These are phyloP conservation scores for Diadema setosum DNA, from an alignment of 35 echinoderm and acorn worm genomes.

Conservation along the genomic window DNA sequence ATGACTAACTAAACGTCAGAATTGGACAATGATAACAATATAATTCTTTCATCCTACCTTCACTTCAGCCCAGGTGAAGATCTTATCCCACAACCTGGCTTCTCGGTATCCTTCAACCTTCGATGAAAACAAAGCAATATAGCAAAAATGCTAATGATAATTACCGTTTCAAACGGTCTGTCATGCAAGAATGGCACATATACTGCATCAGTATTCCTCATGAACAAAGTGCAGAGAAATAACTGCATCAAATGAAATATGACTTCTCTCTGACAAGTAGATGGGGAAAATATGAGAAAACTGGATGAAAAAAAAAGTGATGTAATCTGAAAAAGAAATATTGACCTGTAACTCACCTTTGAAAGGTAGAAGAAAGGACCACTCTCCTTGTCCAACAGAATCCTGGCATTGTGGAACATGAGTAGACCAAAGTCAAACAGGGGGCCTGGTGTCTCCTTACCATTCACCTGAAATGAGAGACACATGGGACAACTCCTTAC, in stretches of 20 bases:
- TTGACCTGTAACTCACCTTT: slow-evolving; percentile 44
- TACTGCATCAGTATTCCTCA: no score
- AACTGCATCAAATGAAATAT: no score
- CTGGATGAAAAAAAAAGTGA: no score
- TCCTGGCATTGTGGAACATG: slow-evolving; percentile 66
- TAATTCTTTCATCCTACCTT: slow-evolving; percentile 1
- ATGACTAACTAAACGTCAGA: no score
- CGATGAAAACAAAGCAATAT: not conserved
- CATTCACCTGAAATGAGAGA: slow-evolving; percentile 45
- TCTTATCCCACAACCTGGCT: slow-evolving; percentile 71
- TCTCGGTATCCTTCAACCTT: slow-evolving; percentile 68
- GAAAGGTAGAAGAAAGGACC: slow-evolving; percentile 72
- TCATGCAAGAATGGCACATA: no score
- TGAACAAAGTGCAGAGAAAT: no score
- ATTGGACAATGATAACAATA: no score
- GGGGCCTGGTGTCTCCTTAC: slow-evolving; percentile 50
- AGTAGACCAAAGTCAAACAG: slow-evolving; percentile 74
- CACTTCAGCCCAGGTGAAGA: slow-evolving; percentile 59
- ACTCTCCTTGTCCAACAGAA: slow-evolving; percentile 31
- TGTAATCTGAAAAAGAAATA: no score
- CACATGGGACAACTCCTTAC: no score
- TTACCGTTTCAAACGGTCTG: no score
- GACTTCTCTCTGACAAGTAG: no score
- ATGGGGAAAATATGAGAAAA: no score
- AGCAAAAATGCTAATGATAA: not conserved